Evolutionary conservation across 2,888 invertebrate genomes (phyloP), one percentile per base, ranked within the genome.

Genomic region (Mimumesa dahlbomi): DNA sequence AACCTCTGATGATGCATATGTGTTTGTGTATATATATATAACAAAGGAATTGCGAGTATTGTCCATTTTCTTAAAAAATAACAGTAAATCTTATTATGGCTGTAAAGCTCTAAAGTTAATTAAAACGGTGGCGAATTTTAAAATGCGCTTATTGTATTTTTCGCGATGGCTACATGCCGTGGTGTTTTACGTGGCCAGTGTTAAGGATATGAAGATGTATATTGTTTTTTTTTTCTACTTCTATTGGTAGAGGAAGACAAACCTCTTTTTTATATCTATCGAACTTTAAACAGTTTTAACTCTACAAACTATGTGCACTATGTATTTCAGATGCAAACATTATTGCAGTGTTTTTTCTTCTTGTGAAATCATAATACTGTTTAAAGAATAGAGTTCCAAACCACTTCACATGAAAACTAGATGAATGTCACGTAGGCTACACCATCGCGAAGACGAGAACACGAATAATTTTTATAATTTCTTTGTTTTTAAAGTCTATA

Each of bases 31-130:
- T 77, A 56, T 75, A 73, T 84, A 74, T 84, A 82, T n/a, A n/a
- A n/a, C 81, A 83, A 81, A 78, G 58, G 52, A 75, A 75, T 78
- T 79, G 65, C 76, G 87, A 87, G 87, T 86, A 87, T 87, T 87
- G 85, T 86, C 85, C 75, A 79, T 82, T 82, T 75, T 74, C 68
- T 78, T 82, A 81, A 77, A 84, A 81, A 71, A 40, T 75, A 78
- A 49, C 61, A 66, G 49, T 43, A 43, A 71, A 65, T 64, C 63
- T 70, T 62, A 66, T 64, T 43, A 34, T 31, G 16, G 16, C 46
- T 31, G 21, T 52, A 34, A 57, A 56, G 21, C 21, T 64, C 34
- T 65, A 74, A 25, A 43, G 53, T 59, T 69, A 40, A 19, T 69
- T 53, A 43, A 63, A 63, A 54, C 42, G 42, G 16, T 36, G 58